Evolutionary conservation across 2,888 invertebrate genomes (phyloP).

Genomic region (Ornithoptera priamus): DNA sequence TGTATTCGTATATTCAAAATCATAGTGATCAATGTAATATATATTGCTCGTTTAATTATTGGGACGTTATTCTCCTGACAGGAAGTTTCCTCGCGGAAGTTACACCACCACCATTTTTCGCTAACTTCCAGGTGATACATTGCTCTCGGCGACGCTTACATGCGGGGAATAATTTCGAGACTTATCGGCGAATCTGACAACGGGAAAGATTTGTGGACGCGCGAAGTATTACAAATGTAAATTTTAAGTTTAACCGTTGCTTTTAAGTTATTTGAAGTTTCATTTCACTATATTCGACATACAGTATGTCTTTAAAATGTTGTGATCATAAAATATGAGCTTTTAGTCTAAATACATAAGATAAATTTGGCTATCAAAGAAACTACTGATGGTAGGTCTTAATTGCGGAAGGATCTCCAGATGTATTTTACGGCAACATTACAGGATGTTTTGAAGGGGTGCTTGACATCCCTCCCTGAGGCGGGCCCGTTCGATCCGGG

Average conservation of each 20-base stretch:
- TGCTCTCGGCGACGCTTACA: slow-evolving; percentile 1
- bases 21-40: too few species aligned
- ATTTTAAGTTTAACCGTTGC: not conserved
- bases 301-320: too few species aligned
- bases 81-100: not conserved
- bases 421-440: too few species aligned
- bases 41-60: not conserved
- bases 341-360: too few species aligned
- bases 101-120: not conserved
- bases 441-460: too few species aligned
- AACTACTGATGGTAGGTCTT: too few species aligned
- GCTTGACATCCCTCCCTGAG: too few species aligned
- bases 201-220: slow-evolving; percentile 14
- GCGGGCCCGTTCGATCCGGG: too few species aligned
- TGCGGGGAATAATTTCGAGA: slow-evolving; percentile 21
- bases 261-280: not conserved
- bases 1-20: too few species aligned
- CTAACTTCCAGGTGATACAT: slow-evolving; percentile 8
- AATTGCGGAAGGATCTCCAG: too few species aligned
- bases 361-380: too few species aligned
- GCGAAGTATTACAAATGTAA: slow-evolving; percentile 15
- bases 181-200: slow-evolving; percentile 20
- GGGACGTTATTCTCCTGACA: slow-evolving; percentile 1
- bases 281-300: not conserved
- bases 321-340: too few species aligned